phyloP scores from a whole-genome alignment of 1,140 invertebrate species.

The Trachymyrmex septentrionalis region DNA sequence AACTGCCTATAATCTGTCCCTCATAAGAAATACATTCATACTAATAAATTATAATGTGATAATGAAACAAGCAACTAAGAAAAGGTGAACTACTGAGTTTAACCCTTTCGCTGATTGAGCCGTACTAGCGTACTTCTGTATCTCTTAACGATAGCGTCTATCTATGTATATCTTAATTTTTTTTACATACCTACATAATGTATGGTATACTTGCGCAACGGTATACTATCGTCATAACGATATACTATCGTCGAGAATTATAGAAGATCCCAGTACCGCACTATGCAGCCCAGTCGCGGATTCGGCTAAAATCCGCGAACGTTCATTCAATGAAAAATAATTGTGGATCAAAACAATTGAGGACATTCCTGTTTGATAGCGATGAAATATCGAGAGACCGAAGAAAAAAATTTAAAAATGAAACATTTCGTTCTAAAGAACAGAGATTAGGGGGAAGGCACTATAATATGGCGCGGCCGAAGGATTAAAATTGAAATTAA shows the following conservation, averaged over 20 bases:
- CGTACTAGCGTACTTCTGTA: too few species aligned
- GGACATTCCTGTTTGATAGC: not conserved
- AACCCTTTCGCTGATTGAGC: not conserved
- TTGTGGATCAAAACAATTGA: not conserved
- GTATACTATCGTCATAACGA: too few species aligned
- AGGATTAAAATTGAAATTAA: not conserved
- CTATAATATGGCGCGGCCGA: not conserved
- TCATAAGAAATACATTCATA: slow-evolving; percentile 1
- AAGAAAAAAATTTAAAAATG: not conserved
- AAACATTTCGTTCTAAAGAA: not conserved
- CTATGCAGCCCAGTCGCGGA: not conserved
- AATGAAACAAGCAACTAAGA: not conserved
- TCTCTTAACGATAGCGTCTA: too few species aligned
- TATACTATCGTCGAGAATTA: too few species aligned
- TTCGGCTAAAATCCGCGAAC: not conserved
- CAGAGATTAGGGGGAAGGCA: not conserved
- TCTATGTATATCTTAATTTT: too few species aligned
- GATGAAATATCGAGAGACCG: not conserved
- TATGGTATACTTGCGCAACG: too few species aligned
- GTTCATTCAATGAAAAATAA: not conserved
- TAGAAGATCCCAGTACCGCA: too few species aligned
- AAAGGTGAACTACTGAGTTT: slow-evolving; percentile 8
- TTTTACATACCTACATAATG: too few species aligned
- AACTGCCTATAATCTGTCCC: not conserved
- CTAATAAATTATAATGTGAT: not conserved